Base-by-base conservation (phyloP, 2,888 invertebrate species). In the Dyspetes luteomarginatus region DNA sequence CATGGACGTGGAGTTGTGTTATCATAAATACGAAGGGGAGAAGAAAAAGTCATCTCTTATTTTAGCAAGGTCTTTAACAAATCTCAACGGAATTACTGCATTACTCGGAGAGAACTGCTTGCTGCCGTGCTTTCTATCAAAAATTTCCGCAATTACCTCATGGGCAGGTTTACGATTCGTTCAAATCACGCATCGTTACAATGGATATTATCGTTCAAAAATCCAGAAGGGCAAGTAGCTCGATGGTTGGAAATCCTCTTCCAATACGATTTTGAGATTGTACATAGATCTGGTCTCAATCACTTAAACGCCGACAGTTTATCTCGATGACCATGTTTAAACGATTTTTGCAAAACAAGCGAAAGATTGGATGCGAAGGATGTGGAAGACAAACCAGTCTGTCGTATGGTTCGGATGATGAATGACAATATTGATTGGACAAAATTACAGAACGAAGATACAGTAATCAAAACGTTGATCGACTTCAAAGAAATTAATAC, bases 201-300 rank as follows among this genome's bases (percentile, higher is more conserved):
- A 56, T 91, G 89, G 88, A 81, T 89, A 2, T 78, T 88, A 30
- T 85, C 86, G 30, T 88, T 89, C 43, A 87, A 87, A 65, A 86
- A 86, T 67, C 87, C 88, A 0, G 88, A 90, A 73, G 88, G 88
- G 3, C 88, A 90, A 65, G 71, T 89, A 3, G 89, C 88, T 5
- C 81, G 88, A 77, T 90, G 88, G 88, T 67, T 89, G 5, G 85
- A 90, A 74, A 67, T 82, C 36, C 82, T 89, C 1, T 85, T 86
- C 43, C 82, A 86, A 36, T 89, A 85, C 72, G 83, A 89, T 30
- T 88, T 87, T 28, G 75, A 84, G 4, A 83, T 86, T 1, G 58
- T 86, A 45, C 86, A 87, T 78, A 55, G 87, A 4, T 36, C 78
- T 12, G 85, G 86, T 12, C 80, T 43, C 9, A 55, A 15, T 0